phyloP scores from a whole-genome alignment of 2,113 vertebrate genomes.

The Apodemus speciosus region DNA sequence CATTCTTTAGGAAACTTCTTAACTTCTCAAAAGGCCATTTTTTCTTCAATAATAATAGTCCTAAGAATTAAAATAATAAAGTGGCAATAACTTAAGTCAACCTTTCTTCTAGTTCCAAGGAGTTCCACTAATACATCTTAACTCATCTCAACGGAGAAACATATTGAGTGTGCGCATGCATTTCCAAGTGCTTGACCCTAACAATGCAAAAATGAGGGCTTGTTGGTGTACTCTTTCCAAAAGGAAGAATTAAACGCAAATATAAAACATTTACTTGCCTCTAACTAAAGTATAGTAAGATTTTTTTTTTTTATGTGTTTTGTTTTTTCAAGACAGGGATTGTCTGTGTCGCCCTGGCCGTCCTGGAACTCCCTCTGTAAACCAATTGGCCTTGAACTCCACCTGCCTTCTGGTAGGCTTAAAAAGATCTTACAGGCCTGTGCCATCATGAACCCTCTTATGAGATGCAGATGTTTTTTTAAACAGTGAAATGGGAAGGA shows the following conservation, averaged over 20 bases:
- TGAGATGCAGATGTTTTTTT: background rate
- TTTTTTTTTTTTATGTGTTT: background rate
- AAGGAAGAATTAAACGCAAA: constrained; percentile 12
- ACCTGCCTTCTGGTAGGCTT: background rate
- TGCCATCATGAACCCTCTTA: background rate
- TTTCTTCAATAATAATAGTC: background rate
- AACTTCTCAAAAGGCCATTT: background rate
- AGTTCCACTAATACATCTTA: background rate
- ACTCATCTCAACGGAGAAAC: background rate
- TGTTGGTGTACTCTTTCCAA: background rate
- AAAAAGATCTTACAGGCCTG: background rate
- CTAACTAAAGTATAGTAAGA: background rate
- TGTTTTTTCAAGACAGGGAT: background rate
- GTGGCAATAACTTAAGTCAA: background rate
- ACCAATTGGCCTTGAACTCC: background rate
- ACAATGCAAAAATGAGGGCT: background rate
- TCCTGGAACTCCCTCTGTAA: background rate
- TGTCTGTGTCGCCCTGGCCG: background rate
- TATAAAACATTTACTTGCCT: background rate
- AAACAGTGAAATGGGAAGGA: background rate
- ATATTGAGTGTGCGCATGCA: too few relatives aligned
- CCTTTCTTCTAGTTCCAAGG: background rate
- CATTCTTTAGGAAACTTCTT: background rate
- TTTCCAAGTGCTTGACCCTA: too few relatives aligned
- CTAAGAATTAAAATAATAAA: constrained; percentile 30